These are phyloP conservation scores for Leucopternis melanops DNA, from an alignment of 2,113 vertebrate genomes.

Conservation along the genomic window DNA sequence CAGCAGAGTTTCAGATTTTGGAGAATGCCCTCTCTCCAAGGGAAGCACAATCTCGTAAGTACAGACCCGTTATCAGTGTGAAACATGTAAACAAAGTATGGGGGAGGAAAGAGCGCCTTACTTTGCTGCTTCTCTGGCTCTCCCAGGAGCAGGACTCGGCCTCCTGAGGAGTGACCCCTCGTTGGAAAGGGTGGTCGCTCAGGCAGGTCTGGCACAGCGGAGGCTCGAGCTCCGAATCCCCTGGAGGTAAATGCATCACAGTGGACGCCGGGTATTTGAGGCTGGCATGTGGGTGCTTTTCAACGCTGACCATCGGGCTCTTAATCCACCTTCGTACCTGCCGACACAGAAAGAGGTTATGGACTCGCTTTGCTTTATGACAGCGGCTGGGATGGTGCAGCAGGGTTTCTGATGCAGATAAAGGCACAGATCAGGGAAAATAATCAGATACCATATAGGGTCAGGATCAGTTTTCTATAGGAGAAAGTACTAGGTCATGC, in stretches of 20 bases:
- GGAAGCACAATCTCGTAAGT: neutral
- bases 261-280: slow-evolving; percentile 79
- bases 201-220: slow-evolving; percentile 77
- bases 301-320: slow-evolving; percentile 84
- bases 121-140: slow-evolving; percentile 81
- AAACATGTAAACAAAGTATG: neutral
- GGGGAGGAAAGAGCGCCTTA: slow-evolving; percentile 57
- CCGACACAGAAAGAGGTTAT: neutral
- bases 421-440: neutral
- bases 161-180: slow-evolving; percentile 71
- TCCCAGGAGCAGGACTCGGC: slow-evolving; percentile 76
- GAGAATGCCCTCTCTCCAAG: neutral
- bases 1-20: neutral
- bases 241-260: slow-evolving; percentile 72
- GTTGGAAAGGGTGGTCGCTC: slow-evolving; percentile 73
- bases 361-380: neutral
- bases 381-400: neutral
- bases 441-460: neutral
- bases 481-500: neutral
- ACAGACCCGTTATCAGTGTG: neutral
- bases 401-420: neutral
- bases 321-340: slow-evolving; percentile 96
- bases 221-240: slow-evolving; percentile 78
- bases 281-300: slow-evolving; percentile 81
- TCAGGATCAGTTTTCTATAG: neutral